These are phyloP conservation scores for Myathropa florea DNA, from an alignment of 2,888 invertebrate genomes.

Conservation along the genomic window DNA sequence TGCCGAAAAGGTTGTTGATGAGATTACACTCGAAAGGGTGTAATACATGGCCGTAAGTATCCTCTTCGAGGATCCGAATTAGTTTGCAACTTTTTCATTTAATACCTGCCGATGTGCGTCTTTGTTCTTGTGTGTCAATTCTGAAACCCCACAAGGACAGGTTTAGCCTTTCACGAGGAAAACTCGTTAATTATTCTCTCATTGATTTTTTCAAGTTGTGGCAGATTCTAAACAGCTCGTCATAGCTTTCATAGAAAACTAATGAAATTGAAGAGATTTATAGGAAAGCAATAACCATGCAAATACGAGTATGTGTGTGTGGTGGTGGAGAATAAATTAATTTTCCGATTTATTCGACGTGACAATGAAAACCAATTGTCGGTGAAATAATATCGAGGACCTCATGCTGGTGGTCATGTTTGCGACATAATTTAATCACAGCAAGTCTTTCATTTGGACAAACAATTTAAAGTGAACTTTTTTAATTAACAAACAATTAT, in stretches of 20 bases:
- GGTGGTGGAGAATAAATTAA: not conserved
- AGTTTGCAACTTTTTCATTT: slow-evolving; percentile 60
- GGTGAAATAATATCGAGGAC: too few relatives aligned
- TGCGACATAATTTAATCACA: not conserved
- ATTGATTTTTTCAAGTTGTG: slow-evolving; percentile 36
- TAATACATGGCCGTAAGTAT: slow-evolving; percentile 54
- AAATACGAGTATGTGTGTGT: not conserved
- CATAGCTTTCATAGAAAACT: too few relatives aligned
- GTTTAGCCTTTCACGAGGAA: not conserved
- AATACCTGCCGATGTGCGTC: slow-evolving; percentile 22
- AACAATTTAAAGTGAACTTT: not conserved
- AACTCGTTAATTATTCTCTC: slow-evolving; percentile 58
- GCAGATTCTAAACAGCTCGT: not conserved
- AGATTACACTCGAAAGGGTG: slow-evolving; percentile 63
- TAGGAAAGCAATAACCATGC: too few relatives aligned
- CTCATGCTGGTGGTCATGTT: too few relatives aligned
- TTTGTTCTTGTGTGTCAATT: not conserved
- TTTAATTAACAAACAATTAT: not conserved
- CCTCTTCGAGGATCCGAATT: slow-evolving; percentile 51
- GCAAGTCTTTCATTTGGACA: not conserved
- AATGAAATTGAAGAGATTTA: too few relatives aligned
- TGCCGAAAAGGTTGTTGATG: slow-evolving; percentile 38
- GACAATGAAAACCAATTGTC: not conserved
- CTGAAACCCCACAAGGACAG: slow-evolving; percentile 40
- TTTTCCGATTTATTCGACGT: not conserved